A percentile compares a stretch with the other conserved stretches of the same genome.
phyloP scores from a whole-genome alignment of 2,888 invertebrate species.

The Ferdinandea cuprea region DNA sequence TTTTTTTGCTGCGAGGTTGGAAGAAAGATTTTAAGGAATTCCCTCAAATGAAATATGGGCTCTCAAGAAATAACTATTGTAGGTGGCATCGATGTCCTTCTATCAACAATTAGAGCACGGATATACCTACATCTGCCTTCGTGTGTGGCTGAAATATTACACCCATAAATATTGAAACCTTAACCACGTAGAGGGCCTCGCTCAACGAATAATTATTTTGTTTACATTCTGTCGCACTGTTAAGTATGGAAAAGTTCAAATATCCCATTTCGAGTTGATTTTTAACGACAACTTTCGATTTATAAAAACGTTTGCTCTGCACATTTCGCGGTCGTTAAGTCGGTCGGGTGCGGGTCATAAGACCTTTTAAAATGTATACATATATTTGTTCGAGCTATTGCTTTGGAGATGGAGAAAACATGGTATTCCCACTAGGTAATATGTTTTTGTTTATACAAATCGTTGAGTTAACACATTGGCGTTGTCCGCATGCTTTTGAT shows the following conservation, averaged over 20 bases:
- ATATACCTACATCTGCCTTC: constrained; percentile 34
- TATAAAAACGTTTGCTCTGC: not conserved
- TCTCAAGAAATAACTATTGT: not conserved
- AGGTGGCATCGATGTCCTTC: constrained; percentile 11
- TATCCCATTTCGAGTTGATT: constrained; percentile 37
- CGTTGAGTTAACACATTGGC: not conserved
- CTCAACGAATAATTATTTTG: not conserved
- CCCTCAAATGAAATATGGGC: no score
- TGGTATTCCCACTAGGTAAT: no score
- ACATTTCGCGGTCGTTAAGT: constrained; percentile 18
- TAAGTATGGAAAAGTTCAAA: constrained; percentile 33
- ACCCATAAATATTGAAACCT: constrained; percentile 34
- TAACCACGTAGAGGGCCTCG: not conserved
- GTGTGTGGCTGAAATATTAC: constrained; percentile 45
- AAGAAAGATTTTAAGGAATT: not conserved
- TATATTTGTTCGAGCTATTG: not conserved
- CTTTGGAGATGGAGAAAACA: no score
- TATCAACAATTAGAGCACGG: constrained; percentile 31
- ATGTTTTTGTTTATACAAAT: not conserved
- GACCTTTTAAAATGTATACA: not conserved
- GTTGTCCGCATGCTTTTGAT: not conserved
- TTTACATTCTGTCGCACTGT: constrained; percentile 9
- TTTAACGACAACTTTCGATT: constrained; percentile 5
- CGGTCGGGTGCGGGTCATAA: constrained; percentile 16
- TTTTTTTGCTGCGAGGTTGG: constrained; percentile 3